These are phyloP conservation scores for Orycteropus afer DNA, from an alignment of 2,113 vertebrate genomes.

Conservation along the genomic window DNA sequence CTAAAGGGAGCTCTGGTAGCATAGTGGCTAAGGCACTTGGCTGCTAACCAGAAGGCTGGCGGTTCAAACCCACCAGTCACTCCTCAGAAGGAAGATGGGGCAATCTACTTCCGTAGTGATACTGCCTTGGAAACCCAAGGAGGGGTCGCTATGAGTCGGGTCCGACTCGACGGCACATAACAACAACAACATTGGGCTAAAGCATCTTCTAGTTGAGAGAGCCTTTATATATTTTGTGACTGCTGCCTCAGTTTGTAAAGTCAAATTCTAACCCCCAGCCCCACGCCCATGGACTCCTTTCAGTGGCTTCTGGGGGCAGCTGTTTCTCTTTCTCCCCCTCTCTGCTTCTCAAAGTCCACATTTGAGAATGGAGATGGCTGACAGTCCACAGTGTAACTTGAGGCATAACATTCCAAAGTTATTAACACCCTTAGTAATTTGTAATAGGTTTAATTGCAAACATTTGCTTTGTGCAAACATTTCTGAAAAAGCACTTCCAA, in stretches of 20 bases:
- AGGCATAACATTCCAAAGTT: not conserved
- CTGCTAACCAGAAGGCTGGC: no score
- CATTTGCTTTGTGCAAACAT: not conserved
- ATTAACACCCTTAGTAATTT: not conserved
- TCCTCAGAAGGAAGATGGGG: no score
- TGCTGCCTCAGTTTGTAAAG: not conserved
- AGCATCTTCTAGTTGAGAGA: not conserved
- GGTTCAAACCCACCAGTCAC: no score
- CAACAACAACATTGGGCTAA: no score
- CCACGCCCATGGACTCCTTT: rapidly evolving
- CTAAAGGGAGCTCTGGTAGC: no score
- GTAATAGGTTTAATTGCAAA: not conserved
- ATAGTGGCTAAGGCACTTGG: no score
- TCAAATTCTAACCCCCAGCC: not conserved
- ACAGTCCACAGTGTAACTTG: not conserved
- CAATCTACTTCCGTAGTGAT: no score
- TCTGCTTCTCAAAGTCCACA: no score
- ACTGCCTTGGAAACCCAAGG: no score
- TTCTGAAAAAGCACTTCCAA: not conserved
- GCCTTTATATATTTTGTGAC: not conserved
- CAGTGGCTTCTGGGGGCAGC: not conserved
- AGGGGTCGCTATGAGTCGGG: no score
- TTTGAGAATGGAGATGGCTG: not conserved
- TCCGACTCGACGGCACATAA: no score
- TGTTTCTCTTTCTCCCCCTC: not conserved